Conservation (phyloP, 1,140 invertebrate species). For the Tribolium castaneum region DNA sequence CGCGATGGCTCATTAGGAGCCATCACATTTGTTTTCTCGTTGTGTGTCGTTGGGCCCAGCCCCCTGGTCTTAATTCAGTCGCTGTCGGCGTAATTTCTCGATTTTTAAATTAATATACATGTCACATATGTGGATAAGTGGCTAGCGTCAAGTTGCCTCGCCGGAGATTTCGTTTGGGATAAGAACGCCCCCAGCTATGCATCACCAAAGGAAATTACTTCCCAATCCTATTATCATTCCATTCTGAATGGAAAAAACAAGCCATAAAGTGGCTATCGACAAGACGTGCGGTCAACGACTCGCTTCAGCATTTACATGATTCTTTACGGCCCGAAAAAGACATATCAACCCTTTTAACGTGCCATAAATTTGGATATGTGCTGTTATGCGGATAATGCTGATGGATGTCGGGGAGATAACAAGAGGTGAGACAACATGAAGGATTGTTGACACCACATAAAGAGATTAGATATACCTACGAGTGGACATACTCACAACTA, state of each 20-base stretch:
- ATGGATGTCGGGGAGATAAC: not conserved
- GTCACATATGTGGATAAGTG: conserved; percentile 39
- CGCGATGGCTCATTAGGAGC: not conserved
- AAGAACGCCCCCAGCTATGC: conserved; percentile 28
- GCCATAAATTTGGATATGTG: not conserved
- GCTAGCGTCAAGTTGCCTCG: conserved; percentile 14
- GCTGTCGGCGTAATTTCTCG: not conserved
- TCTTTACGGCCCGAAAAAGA: conserved; percentile 24
- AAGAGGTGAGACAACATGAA: not conserved
- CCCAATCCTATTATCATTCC: conserved; percentile 55
- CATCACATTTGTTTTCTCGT: not conserved
- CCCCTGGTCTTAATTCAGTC: conserved; percentile 9
- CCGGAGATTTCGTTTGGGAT: conserved; percentile 41
- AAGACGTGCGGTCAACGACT: conserved; percentile 42
- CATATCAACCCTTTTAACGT: conserved; percentile 35
- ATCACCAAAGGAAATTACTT: conserved; percentile 52
- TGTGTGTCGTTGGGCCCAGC: not conserved
- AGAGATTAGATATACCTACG: not conserved
- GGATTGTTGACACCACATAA: not conserved
- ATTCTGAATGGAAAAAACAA: conserved; percentile 45
- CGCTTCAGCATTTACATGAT: conserved; percentile 12
- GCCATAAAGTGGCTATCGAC: conserved; percentile 41
- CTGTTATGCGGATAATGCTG: conserved; percentile 23
- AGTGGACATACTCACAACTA: no score
- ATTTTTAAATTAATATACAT: conserved; percentile 45